Evolutionary conservation across 2,888 invertebrate genomes (phyloP), one percentile per base, ranked within the genome.

Genomic region (Agriotes lineatus): DNA sequence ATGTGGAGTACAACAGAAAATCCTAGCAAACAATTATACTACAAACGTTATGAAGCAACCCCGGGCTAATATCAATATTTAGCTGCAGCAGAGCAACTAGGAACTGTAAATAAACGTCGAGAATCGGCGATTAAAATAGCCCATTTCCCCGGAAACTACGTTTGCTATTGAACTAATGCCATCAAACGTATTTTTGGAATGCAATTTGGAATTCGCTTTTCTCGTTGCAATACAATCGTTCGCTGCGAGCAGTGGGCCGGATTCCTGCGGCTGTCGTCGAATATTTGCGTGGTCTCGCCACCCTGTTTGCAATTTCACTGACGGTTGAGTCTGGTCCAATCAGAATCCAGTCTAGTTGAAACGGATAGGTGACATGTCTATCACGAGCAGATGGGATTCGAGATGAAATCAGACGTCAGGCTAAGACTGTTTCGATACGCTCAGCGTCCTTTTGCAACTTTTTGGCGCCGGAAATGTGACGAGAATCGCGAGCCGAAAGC

Each of bases 281-380:
- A 69, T 64, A 60, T 61, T 71, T 66, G 62, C 62, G 59, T 69
- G 74, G 68, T 62, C 62, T 57, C 16, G 22, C 42, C 60, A 62
- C 45, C 74, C 70, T 72, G 74, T 74, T 75, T 74, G 74, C 75
- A 76, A 76, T 77, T 76, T 77, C 75, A 74, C 75, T 69, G 75
- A 71, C 75, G 77, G 76, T 74, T 76, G 72, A 71, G 72, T 69
- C 64, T 72, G 70, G 70, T 74, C 74, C 75, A 77, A 77, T 77
- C 77, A 76, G 75, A 72, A 76, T 64, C 64, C 75, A 72, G 75
- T 76, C 73, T 73, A 75, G 74, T 75, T 74, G 77, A 77, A 77
- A 76, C 72, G 72, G 73, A 76, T 76, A 77, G 77, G 75, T 75
- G 77, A 75, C 75, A 71, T 72, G 74, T 72, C 75, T 73, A 77